Percentiles rank a stretch among this genome's conserved stretches.
Evolutionary conservation across 1,140 invertebrate species (phyloP).

Genomic region (Oedothorax gibbosus): DNA sequence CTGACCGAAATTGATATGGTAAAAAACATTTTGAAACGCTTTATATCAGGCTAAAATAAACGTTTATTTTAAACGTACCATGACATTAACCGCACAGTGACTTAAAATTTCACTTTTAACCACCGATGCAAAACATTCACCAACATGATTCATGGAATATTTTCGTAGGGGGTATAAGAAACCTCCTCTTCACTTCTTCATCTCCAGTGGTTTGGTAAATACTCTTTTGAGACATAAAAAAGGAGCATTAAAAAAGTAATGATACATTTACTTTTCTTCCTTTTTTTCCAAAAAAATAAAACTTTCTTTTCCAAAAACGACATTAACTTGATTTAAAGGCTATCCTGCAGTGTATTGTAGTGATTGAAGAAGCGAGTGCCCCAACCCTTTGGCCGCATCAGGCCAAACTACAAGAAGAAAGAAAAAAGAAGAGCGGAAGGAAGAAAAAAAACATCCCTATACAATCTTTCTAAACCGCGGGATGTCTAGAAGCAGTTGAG

Average conservation of each 20-base stretch:
- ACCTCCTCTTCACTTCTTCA: too few species aligned
- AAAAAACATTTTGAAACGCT: too few species aligned
- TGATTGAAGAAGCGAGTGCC: constrained; percentile 44
- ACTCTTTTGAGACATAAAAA: constrained; percentile 12
- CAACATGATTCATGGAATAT: too few species aligned
- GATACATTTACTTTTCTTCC: constrained; percentile 34
- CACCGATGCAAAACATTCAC: too few species aligned
- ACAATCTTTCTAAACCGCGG: constrained; percentile 46
- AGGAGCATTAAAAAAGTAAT: constrained; percentile 52
- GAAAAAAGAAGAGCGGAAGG: background rate
- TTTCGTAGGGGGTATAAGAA: too few species aligned
- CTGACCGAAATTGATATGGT: too few species aligned
- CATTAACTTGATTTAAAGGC: constrained; percentile 59
- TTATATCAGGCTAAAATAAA: too few species aligned
- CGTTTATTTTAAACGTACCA: too few species aligned
- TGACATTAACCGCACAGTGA: too few species aligned
- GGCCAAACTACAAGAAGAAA: constrained; percentile 56
- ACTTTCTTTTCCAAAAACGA: constrained; percentile 41
- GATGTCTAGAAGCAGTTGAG: constrained; percentile 54
- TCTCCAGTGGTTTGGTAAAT: constrained; percentile 28
- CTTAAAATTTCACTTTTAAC: too few species aligned
- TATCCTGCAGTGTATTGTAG: constrained; percentile 47
- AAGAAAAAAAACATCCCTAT: constrained; percentile 11
- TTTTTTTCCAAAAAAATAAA: constrained; percentile 16
- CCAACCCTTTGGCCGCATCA: constrained; percentile 41